These are phyloP conservation scores for Aphelocoma californica DNA, from an alignment of 2,797 vertebrate genomes.

Conservation along the genomic window DNA sequence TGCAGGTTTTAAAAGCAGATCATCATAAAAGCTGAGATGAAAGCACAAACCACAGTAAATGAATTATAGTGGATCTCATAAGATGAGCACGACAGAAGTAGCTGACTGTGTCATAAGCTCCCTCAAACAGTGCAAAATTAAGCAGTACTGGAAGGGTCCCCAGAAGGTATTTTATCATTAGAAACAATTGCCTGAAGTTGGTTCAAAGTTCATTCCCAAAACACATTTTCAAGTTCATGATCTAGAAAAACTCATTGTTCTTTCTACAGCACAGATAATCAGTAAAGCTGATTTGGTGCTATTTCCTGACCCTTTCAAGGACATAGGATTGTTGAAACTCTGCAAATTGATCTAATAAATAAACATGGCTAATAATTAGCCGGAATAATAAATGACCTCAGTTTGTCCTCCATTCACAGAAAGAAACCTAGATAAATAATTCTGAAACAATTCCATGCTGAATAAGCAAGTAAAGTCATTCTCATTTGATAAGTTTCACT, in stretches of 20 bases:
- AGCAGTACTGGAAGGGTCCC: background rate
- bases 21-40: background rate
- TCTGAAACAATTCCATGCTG: background rate
- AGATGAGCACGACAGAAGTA: background rate
- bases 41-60: background rate
- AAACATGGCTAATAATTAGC: slow-evolving; percentile 55
- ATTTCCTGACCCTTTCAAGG: slow-evolving; percentile 12
- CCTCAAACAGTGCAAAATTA: background rate
- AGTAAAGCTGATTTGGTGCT: background rate
- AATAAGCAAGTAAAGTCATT: slow-evolving; percentile 24
- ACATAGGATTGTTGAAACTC: background rate
- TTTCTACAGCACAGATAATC: background rate
- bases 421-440: slow-evolving; percentile 46
- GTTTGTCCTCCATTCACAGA: slow-evolving; percentile 5
- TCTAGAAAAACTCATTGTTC: background rate
- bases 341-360: slow-evolving; percentile 39
- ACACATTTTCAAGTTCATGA: background rate
- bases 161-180: background rate
- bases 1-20: background rate
- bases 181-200: background rate
- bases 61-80: background rate
- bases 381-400: slow-evolving; percentile 61
- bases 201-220: background rate
- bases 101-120: background rate
- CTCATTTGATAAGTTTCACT: slow-evolving; percentile 14